Percentiles rank a stretch among this genome's conserved stretches.
Conservation (phyloP, 2,797 vertebrate species). For the Malacoraja senta region DNA sequence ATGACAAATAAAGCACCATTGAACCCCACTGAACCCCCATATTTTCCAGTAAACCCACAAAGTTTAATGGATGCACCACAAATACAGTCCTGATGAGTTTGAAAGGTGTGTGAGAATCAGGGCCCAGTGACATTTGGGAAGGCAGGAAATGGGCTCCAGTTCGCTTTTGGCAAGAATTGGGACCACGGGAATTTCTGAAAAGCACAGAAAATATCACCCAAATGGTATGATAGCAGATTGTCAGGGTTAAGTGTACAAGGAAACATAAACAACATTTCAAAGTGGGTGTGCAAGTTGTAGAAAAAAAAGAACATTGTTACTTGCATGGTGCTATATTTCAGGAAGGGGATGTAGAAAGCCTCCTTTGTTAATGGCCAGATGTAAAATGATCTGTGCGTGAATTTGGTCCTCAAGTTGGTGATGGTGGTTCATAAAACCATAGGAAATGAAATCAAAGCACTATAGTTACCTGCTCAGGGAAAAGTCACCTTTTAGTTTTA, state of each 20-base stretch:
- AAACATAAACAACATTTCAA: background rate
- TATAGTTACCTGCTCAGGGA: conserved; percentile 35
- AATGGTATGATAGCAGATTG: no score
- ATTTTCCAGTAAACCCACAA: no score
- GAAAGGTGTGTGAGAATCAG: no score
- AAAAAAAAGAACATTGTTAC: background rate
- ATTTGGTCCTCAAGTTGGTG: background rate
- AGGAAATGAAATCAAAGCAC: background rate
- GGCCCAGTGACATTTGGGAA: no score
- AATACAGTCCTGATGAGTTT: no score
- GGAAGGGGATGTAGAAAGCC: background rate
- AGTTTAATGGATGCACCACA: no score
- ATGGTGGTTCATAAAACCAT: background rate
- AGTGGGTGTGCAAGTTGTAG: background rate
- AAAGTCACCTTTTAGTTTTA: background rate
- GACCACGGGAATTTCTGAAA: no score
- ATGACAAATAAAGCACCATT: no score
- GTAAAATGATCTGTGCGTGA: background rate
- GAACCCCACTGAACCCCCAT: no score
- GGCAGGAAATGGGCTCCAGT: no score
- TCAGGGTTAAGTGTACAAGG: background rate
- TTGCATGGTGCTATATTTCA: background rate
- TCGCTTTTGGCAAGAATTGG: no score
- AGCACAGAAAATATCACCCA: no score
- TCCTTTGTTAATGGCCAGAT: background rate